Percentiles rank a stretch among this genome's conserved stretches.
These are phyloP conservation scores for Verasper variegatus DNA, from an alignment of 2,113 vertebrate genomes.

Conservation along the genomic window DNA sequence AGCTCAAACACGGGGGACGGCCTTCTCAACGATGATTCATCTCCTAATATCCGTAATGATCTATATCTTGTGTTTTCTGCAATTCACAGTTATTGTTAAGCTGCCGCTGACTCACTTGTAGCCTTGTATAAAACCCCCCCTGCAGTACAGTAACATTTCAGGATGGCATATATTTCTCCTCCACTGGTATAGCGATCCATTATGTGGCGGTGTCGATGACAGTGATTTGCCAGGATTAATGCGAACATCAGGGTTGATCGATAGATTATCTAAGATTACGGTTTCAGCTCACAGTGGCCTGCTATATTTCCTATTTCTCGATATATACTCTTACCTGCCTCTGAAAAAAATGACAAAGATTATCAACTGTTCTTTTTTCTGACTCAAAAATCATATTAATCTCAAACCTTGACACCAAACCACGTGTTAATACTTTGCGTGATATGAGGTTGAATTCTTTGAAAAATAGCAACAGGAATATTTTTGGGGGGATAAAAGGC, in stretches of 20 bases:
- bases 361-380: constrained; percentile 15
- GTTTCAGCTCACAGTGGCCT: constrained; percentile 29
- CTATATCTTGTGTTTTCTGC: neutral
- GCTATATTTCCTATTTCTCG: constrained; percentile 37
- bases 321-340: constrained; percentile 9
- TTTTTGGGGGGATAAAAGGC: constrained; percentile 40
- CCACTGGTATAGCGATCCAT: constrained; percentile 33
- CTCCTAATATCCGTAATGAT: constrained; percentile 13
- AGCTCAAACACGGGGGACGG: neutral
- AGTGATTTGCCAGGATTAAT: constrained; percentile 68
- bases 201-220: constrained; percentile 48
- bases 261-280: constrained; percentile 67
- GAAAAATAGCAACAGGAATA: constrained; percentile 22
- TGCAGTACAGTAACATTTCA: neutral
- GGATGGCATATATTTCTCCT: constrained; percentile 12
- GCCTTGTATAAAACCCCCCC: constrained; percentile 1
- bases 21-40: neutral
- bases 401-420: constrained; percentile 22
- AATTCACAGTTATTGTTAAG: constrained; percentile 7
- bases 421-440: neutral
- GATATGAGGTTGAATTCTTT: constrained; percentile 23
- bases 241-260: constrained; percentile 62
- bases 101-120: neutral
- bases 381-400: constrained; percentile 19
- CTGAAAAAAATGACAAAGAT: constrained; percentile 20